Base-by-base conservation (phyloP, 2,888 invertebrate species). In the Meganola albula region DNA sequence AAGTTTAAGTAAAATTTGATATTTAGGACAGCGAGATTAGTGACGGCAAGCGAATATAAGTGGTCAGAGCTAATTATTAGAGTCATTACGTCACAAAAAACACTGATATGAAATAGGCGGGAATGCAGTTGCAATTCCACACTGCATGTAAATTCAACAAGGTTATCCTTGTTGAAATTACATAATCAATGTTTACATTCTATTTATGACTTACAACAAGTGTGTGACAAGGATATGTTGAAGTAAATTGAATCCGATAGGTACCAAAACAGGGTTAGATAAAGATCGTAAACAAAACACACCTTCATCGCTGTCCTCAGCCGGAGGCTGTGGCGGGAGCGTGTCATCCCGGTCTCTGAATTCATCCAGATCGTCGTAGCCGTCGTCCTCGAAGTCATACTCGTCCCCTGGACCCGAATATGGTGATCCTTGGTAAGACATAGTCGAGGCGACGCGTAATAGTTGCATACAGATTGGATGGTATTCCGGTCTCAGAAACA, bases 301-400 rank as follows among this genome's bases (percentile, higher is more conserved):
- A 88, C 88, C 88, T 82, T 88, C 88, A 48, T 88, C 88, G 51
- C 88, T 88, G 41, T 78, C 76, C 48, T 91, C 91, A 76, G 87
- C 88, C 87, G 73, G 90, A 79, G 67, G 89, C 82, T 67, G 89
- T 83, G 59, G 65, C 48, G 64, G 82, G 67, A 62, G 63, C 34
- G 73, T 69, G 79, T 63, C 91, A 37, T 91, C 91, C 37, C 87
- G 87, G 42, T 91, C 91, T 34, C 89, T 84, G 53, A 90, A 91
- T 48, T 92, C 91, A 40, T 92, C 92, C 52, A 88, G 58, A 57
- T 91, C 91, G 51, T 92, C 91, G 58, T 90, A 91, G 58, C 90
- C 90, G 36, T 92, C 92, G 49, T 92, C 92, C 37, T 92, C 92
- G 64, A 90, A 90, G 59, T 92, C 92, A 63, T 90, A 92, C 60